A percentile compares a stretch with the other conserved stretches of the same genome.
Conservation (phyloP, 2,113 vertebrate species). For the Larimichthys polyactis region DNA sequence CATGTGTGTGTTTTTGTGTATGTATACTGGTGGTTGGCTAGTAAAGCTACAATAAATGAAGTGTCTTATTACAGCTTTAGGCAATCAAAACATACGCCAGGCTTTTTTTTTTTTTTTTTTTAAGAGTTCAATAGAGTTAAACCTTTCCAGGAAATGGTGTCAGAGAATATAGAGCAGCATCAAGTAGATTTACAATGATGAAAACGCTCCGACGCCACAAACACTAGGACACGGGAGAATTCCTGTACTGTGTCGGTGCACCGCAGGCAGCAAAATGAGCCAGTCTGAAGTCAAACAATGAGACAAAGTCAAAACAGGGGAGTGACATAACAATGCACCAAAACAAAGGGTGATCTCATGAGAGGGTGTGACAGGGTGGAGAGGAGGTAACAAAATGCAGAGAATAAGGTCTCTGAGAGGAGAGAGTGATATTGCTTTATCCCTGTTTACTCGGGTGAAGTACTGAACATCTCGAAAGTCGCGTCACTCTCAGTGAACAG, state of each 20-base stretch:
- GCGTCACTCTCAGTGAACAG: not conserved
- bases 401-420: not conserved
- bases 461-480: not conserved
- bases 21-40: not conserved
- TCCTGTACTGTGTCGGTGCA: constrained; percentile 1
- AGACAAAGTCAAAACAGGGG: constrained; percentile 13
- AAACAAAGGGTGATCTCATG: constrained; percentile 40
- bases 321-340: constrained; percentile 32
- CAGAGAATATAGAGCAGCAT: constrained; percentile 10
- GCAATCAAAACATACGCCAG: constrained; percentile 12
- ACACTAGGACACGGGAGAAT: not conserved
- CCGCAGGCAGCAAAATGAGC: not conserved
- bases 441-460: not conserved
- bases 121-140: constrained; percentile 4
- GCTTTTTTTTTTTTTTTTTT: not conserved
- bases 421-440: constrained; percentile 10
- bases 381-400: constrained; percentile 8
- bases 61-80: constrained; percentile 38
- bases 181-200: constrained; percentile 5
- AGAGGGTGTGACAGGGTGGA: constrained; percentile 19
- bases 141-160: constrained; percentile 24
- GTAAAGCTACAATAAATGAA: constrained; percentile 41
- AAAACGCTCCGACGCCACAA: constrained; percentile 11
- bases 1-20: constrained; percentile 8
- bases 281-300: constrained; percentile 16